Evolutionary conservation across 2,113 vertebrate genomes (phyloP), one percentile per base, ranked within the genome.

Genomic region (Pagrus major): DNA sequence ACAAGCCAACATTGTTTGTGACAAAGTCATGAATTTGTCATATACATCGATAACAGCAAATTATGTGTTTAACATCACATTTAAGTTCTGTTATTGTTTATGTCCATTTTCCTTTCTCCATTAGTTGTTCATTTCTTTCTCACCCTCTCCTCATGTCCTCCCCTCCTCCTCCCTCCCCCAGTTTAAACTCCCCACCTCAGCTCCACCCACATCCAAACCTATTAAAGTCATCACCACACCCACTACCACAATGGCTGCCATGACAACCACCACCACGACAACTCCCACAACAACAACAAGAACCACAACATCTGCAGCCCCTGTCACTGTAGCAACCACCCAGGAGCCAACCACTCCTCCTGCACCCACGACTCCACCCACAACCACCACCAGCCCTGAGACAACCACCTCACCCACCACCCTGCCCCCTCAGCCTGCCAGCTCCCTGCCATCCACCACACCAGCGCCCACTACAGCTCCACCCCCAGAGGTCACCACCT

Each of bases 131-230:
- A 71, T 91, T 80, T 89, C 11, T 78, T 54, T 76, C 83, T 72
- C 76, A 81, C 35, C 81, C 70, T 87, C 58, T 84, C 79, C 79
- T 52, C 76, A 41, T 76, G 15, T 87, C 74, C 71, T 68, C 74
- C 80, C 69, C 79, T 33, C 65, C 35, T 61, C 37, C 71, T 75
- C 42, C 71, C 56, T 39, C 56, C 77, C 67, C 41, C 87, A 95
- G 94, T 95, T 94, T 86, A 92, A 93, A 91, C 89, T 94, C 66
- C 94, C 93, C 65, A 91, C 91, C 88, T 92, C 93, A 59, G 84
- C 91, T 66, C 92, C 91, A 56, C 89, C 88, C 87, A 93, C 93
- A 39, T 81, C 77, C 69, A 92, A 90, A 74, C 44, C 94, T 3
- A 55, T 80, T 9, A 89, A 91, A 21, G 79, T 94, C 56, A 71